Conservation (phyloP, 23 tunicate genomes). For the Halocynthia roretzi region DNA sequence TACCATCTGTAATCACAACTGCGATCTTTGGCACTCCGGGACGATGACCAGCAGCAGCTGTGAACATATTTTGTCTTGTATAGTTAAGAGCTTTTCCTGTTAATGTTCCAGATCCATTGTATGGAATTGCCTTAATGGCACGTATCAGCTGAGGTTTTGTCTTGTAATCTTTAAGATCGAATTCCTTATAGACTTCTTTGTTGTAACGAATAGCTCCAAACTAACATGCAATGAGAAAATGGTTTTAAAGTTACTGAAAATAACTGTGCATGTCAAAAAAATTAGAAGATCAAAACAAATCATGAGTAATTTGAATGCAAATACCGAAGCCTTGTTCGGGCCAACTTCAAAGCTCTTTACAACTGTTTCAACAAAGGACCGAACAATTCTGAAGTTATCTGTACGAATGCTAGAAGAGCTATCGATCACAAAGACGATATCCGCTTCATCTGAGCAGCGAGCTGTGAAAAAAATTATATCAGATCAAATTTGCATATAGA, state of each 20-base stretch:
- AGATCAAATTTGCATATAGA: not conserved
- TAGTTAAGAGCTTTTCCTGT: constrained; percentile 76
- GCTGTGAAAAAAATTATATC: constrained; percentile 27
- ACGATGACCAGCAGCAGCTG: constrained; percentile 55
- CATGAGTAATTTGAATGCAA: not conserved
- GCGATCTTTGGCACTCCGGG: constrained; percentile 88
- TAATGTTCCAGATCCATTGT: constrained; percentile 62
- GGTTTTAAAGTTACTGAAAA: not conserved
- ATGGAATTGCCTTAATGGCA: constrained; percentile 52
- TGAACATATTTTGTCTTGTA: constrained; percentile 38
- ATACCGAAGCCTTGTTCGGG: constrained; percentile 57
- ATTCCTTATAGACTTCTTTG: constrained; percentile 48
- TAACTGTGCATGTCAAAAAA: not conserved
- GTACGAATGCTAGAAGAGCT: constrained; percentile 71
- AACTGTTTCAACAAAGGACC: constrained; percentile 29
- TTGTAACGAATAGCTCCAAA: constrained; percentile 82
- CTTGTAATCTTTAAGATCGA: constrained; percentile 26
- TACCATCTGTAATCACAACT: constrained; percentile 88
- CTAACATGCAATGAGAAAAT: constrained; percentile 15
- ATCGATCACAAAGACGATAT: constrained; percentile 76
- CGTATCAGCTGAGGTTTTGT: constrained; percentile 3
- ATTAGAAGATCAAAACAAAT: not conserved
- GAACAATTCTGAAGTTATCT: constrained; percentile 37
- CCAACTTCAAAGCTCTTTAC: constrained; percentile 56
- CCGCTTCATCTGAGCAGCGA: constrained; percentile 65